Base-by-base conservation (phyloP, 2,797 vertebrate genomes). In the Florisuga fusca region DNA sequence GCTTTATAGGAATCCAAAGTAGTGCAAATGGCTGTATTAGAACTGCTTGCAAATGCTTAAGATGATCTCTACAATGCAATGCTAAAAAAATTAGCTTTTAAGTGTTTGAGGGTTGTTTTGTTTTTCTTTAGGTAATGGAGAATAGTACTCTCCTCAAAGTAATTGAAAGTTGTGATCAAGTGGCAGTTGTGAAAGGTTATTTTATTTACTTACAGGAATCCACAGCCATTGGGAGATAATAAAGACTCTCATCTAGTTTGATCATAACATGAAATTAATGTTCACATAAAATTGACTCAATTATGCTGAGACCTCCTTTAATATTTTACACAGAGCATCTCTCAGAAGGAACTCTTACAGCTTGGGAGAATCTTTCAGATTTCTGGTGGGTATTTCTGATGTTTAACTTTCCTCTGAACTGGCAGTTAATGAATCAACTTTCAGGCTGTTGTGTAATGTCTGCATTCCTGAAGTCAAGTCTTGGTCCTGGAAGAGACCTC, bases 161-260 rank as follows among this genome's bases (percentile, higher is more conserved):
- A 86, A 75, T 53, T 73, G 36, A 63, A 86, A 86, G 54, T 79
- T 84, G 88, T 57, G 51, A 84, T 86, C 15, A 48, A 77, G 19
- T 77, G 63, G 43, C n/a, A 87, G 21, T 46, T 77, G 33, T 83
- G 54, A 87, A 92, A 91, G 25, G 77, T 2, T 91, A 54, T 90
- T 90, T 94, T 97, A 90, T 95, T 96, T 96, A 86, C 87, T 95
- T 93, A 88, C 76, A 94, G 89, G 85, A 96, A 93, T 76, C 71
- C 34, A 29, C 45, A 84, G 69, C 41, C 87, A 66, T 87, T 88
- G 86, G 31, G n/a, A 26, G 80, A 66, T 74, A 84, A 91, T 84
- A 89, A 78, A 80, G 61, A 46, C 59, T 78, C 20, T 83, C 1
- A 57, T 72, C 33, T 11, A 5, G 12, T 86, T 81, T 82, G 79